Evolutionary conservation across 2,888 invertebrate genomes (phyloP).

Genomic region (Morpho deidamia): DNA sequence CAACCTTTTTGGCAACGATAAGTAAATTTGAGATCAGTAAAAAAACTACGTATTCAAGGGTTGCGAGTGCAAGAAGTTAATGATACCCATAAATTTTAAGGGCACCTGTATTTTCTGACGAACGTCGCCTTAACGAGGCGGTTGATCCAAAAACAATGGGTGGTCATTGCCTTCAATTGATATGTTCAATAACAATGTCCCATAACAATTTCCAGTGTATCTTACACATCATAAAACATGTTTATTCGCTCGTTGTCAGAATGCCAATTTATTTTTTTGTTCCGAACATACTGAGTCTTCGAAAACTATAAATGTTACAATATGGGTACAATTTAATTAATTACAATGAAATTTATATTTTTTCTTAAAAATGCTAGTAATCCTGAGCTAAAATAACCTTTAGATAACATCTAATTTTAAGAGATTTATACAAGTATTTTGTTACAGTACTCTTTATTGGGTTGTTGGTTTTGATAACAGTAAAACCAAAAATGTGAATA

Average conservation of each 20-base stretch:
- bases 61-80: slow-evolving; percentile 43
- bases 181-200: slow-evolving; percentile 34
- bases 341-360: too few species aligned
- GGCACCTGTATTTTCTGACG: slow-evolving; percentile 38
- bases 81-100: slow-evolving; percentile 57
- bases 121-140: slow-evolving; percentile 52
- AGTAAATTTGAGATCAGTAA: slow-evolving; percentile 49
- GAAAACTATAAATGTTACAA: too few species aligned
- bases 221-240: slow-evolving; percentile 17
- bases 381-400: too few species aligned
- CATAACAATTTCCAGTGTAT: slow-evolving; percentile 16
- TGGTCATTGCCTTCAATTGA: slow-evolving; percentile 44
- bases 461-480: too few species aligned
- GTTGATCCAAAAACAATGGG: slow-evolving; percentile 63
- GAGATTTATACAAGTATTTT: too few species aligned
- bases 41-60: slow-evolving; percentile 41
- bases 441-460: too few species aligned
- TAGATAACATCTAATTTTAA: too few species aligned
- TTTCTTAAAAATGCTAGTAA: too few species aligned
- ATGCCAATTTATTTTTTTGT: slow-evolving; percentile 36
- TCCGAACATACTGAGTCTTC: too few species aligned
- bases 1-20: slow-evolving; percentile 34
- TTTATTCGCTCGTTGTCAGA: not conserved
- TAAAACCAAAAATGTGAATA: too few species aligned
- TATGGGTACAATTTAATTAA: too few species aligned